Evolutionary conservation across 2,113 vertebrate species (phyloP).

Genomic region (Gnathonemus longibarbis): DNA sequence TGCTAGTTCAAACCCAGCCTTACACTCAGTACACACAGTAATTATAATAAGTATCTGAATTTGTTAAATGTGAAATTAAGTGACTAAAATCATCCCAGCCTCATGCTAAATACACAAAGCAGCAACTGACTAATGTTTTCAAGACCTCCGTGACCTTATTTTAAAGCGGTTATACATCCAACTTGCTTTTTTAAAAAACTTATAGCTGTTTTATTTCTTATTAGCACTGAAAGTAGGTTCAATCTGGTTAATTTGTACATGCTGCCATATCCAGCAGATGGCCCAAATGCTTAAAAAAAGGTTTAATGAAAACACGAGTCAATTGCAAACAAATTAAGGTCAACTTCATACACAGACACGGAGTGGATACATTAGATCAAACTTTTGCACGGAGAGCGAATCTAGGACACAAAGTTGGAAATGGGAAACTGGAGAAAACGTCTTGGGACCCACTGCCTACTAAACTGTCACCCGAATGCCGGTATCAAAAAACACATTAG

Average conservation of each 20-base stretch:
- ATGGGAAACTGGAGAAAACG: neutral
- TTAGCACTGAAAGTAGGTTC: neutral
- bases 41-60: neutral
- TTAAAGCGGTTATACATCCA: neutral
- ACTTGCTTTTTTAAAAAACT: neutral
- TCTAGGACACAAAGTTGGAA: neutral
- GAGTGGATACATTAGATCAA: neutral
- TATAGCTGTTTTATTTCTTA: neutral
- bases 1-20: neutral
- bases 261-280: neutral
- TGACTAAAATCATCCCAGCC: neutral
- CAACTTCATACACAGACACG: neutral
- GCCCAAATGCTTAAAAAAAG: neutral
- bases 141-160: neutral
- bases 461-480: neutral
- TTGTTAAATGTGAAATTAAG: neutral
- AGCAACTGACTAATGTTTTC: neutral
- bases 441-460: neutral
- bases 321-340: slow-evolving; percentile 5
- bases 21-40: neutral
- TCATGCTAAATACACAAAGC: neutral
- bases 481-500: neutral
- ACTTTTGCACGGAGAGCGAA: neutral
- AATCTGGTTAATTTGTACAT: neutral
- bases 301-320: neutral